A percentile compares a stretch with the other conserved stretches of the same genome.
Evolutionary conservation across 2,113 vertebrate genomes (phyloP).

Genomic region (Sisor rabdophorus): DNA sequence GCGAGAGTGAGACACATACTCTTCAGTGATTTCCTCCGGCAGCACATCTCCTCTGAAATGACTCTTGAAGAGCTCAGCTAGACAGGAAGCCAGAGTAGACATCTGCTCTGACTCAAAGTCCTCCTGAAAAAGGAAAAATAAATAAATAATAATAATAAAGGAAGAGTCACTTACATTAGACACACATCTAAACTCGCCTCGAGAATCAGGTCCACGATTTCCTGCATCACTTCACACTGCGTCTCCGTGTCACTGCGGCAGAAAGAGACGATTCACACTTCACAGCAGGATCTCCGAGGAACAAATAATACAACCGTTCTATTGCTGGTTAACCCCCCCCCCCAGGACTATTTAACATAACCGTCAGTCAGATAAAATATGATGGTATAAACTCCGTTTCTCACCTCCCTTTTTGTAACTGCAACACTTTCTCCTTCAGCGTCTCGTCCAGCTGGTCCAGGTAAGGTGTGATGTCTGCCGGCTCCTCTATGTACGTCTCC

Average conservation of each 20-base stretch:
- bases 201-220: conserved; percentile 93
- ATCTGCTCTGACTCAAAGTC: conserved; percentile 95
- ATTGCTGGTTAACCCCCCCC: no score
- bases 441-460: conserved; percentile 91
- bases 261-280: conserved; percentile 28
- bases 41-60: conserved; percentile 92
- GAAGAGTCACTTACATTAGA: not conserved
- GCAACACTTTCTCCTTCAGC: conserved; percentile 86
- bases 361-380: not conserved
- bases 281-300: not conserved
- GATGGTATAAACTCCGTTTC: not conserved
- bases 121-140: conserved; percentile 70
- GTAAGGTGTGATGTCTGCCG: conserved; percentile 89
- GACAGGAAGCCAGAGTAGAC: conserved; percentile 85
- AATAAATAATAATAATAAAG: no score
- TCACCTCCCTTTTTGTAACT: conserved; percentile 92
- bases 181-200: conserved; percentile 73
- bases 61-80: conserved; percentile 89
- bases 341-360: not conserved
- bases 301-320: not conserved
- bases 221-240: conserved; percentile 98
- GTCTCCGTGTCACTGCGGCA: conserved; percentile 81
- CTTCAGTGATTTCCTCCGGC: conserved; percentile 92
- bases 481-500: conserved; percentile 87
- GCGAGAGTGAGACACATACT: conserved; percentile 68